These are phyloP conservation scores for Electrophaes corylata DNA, from an alignment of 2,888 invertebrate genomes.

Conservation along the genomic window DNA sequence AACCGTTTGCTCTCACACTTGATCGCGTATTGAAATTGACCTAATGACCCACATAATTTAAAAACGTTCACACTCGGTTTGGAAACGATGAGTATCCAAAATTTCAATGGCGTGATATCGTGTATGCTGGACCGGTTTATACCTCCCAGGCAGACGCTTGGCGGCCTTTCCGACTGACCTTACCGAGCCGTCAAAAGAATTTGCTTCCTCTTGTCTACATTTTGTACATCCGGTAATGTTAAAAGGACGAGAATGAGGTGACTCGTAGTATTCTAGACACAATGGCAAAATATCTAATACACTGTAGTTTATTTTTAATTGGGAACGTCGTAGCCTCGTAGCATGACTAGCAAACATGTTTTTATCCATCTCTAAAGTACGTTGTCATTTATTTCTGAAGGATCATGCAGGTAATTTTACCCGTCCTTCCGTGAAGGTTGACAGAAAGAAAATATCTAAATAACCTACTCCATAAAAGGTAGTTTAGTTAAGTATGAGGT, in stretches of 20 bases:
- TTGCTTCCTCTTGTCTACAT: conserved; percentile 31
- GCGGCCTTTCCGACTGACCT: conserved; percentile 28
- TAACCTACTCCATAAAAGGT: no score
- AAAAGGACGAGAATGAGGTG: not conserved
- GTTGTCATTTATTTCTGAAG: not conserved
- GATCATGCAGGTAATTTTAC: not conserved
- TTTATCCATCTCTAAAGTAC: not conserved
- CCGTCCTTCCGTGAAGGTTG: not conserved
- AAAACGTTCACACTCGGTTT: conserved; percentile 16
- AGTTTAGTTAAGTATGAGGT: no score
- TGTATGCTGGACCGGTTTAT: conserved; percentile 6
- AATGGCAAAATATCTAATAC: not conserved
- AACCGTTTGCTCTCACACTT: conserved; percentile 17
- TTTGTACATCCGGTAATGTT: conserved; percentile 14
- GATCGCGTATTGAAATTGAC: conserved; percentile 18
- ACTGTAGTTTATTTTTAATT: not conserved
- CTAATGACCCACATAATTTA: conserved; percentile 27
- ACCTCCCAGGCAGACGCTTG: conserved; percentile 3
- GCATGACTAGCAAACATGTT: conserved; percentile 2
- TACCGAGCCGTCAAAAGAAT: conserved; percentile 27
- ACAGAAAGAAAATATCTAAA: no score
- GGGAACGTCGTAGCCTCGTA: not conserved
- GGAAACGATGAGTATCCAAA: conserved; percentile 14
- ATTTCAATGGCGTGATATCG: not conserved
- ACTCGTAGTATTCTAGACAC: conserved; percentile 4